These are phyloP conservation scores for Micromesistius poutassou DNA, from an alignment of 2,797 vertebrate genomes.

Conservation along the genomic window DNA sequence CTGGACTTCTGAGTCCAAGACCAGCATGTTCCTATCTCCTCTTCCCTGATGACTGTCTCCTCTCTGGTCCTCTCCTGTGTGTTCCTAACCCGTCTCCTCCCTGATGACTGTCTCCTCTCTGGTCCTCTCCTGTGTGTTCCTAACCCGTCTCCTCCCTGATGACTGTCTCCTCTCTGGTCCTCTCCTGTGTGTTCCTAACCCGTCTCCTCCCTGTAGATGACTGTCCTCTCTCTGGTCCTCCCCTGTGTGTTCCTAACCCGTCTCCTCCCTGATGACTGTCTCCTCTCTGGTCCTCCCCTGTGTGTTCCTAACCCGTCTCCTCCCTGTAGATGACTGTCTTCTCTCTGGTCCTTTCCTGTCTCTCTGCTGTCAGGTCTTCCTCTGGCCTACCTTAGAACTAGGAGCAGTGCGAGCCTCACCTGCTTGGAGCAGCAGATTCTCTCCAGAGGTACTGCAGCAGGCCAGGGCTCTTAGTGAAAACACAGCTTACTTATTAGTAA, in stretches of 20 bases:
- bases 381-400: conserved; percentile 98
- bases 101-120: background rate
- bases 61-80: background rate
- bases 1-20: background rate
- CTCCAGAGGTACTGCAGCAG: conserved; percentile 87
- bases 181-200: background rate
- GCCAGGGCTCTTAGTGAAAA: background rate
- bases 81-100: background rate
- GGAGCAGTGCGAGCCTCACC: conserved; percentile 96
- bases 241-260: background rate
- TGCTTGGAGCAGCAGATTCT: conserved; percentile 93
- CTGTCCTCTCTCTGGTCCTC: background rate
- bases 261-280: background rate
- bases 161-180: background rate
- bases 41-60: background rate
- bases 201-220: background rate
- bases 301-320: background rate
- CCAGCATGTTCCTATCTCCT: background rate
- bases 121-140: background rate
- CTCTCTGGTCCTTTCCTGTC: conserved; percentile 57
- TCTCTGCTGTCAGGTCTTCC: conserved; percentile 93
- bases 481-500: background rate
- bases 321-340: conserved; percentile 9
- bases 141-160: background rate
- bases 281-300: background rate